These are phyloP conservation scores for Mastomys coucha DNA, from an alignment of 2,113 vertebrate species.

Conservation along the genomic window DNA sequence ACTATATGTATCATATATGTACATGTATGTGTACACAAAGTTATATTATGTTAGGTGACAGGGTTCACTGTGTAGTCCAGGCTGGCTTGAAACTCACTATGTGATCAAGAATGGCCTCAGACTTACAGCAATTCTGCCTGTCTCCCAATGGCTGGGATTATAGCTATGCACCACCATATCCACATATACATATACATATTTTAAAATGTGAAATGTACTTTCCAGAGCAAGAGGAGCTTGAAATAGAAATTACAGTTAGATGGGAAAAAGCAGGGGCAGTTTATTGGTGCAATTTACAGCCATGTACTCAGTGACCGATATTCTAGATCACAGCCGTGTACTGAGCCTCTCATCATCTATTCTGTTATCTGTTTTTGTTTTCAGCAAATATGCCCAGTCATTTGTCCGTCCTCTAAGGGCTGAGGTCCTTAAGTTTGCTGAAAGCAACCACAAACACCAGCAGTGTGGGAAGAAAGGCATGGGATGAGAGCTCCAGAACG, in stretches of 20 bases:
- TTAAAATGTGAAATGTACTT: background rate
- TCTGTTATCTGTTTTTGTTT: background rate
- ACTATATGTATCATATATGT: background rate
- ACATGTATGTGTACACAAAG: background rate
- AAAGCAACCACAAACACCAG: background rate
- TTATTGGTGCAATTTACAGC: background rate
- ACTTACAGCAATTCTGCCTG: background rate
- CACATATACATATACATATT: background rate
- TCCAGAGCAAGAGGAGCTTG: background rate
- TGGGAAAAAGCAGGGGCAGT: background rate
- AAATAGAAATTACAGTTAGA: background rate
- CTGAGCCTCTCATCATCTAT: too few species aligned
- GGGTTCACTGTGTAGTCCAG: background rate
- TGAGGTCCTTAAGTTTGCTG: slow-evolving; percentile 54
- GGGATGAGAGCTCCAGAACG: background rate
- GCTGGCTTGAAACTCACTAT: background rate
- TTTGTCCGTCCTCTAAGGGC: background rate
- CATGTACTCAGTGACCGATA: too few species aligned
- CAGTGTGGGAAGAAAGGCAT: background rate
- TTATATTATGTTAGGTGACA: background rate
- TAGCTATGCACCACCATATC: background rate
- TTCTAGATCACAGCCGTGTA: too few species aligned
- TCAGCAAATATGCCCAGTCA: background rate
- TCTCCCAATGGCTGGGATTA: background rate
- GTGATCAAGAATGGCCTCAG: background rate